Base-by-base conservation (phyloP, 2,888 invertebrate genomes). In the Aphodius granarius region DNA sequence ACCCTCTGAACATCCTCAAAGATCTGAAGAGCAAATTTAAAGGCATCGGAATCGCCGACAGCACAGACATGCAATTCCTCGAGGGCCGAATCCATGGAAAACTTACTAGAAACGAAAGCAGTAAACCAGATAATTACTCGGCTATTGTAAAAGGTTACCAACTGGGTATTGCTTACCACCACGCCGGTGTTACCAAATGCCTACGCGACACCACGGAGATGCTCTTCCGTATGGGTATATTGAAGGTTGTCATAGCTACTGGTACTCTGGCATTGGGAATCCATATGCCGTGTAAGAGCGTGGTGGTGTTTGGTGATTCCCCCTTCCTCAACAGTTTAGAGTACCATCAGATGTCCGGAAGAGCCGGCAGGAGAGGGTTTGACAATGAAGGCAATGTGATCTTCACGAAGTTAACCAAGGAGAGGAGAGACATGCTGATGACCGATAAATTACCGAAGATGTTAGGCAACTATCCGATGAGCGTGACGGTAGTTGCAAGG, bases 181-280 rank as follows among this genome's bases (percentile, higher is more conserved):
- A 86, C 79, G 84, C 83, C 71, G 84, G 86, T 74, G 83, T 85
- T 80, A 81, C 83, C 71, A 81, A 81, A 76, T 83, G 82, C 78
- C 76, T 82, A 19, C 82, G 85, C 79, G 78, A 81, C 63, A 78
- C 84, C 15, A 85, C 84, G 22, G 84, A 84, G 77, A 83, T 84
- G 77, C 80, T 86, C 5, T 86, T 85, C 77, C 85, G 86, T 75
- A 81, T 83, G 73, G 80, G 78, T 18, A 66, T 81, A 21, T 72
- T 82, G 16, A 80, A 79, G 74, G 76, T 80, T 5, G 80, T 81
- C 5, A 74, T 74, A 65, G 77, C 77, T 22, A 81, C 81, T 13
- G 80, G 81, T 6, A 81, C 81, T 6, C 75, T 81, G 15, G 80
- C 81, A 17, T 75, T 80, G 71, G 81, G 82, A 74, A 80, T 82